phyloP scores from a whole-genome alignment of 35 echinoderm and acorn worm genomes.

The Chiridota heheva region DNA sequence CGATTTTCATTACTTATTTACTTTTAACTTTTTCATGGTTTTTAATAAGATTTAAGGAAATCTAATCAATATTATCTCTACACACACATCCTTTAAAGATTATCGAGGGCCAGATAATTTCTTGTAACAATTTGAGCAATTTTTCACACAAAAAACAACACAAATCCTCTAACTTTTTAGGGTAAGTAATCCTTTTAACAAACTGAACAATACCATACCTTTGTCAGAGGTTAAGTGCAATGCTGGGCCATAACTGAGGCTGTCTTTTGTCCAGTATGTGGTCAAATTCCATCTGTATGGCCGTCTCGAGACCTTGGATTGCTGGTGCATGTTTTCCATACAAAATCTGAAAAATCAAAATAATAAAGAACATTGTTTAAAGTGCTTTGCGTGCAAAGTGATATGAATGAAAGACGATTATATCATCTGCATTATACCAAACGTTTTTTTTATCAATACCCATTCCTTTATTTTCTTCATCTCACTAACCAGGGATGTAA shows the following conservation, averaged over 20 bases:
- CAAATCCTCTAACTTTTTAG: too few species aligned
- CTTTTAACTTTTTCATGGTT: too few species aligned
- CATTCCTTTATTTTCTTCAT: background rate
- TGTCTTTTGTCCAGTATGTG: conserved; percentile 63
- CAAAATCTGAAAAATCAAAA: conserved; percentile 51
- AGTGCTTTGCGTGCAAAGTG: background rate
- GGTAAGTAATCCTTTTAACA: too few species aligned
- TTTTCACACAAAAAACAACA: too few species aligned
- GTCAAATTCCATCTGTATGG: conserved; percentile 93
- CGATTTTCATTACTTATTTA: too few species aligned
- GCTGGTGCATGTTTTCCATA: conserved; percentile 74
- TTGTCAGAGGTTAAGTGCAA: conserved; percentile 69
- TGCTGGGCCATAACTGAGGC: conserved; percentile 75
- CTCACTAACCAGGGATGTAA: background rate
- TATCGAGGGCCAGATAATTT: too few species aligned
- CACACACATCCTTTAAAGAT: too few species aligned
- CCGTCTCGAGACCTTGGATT: conserved; percentile 88
- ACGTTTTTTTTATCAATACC: background rate
- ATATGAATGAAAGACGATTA: background rate
- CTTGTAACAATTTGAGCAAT: too few species aligned
- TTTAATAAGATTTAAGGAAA: too few species aligned
- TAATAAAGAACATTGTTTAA: background rate
- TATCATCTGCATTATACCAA: background rate
- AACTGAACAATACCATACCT: too few species aligned
- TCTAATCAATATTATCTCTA: too few species aligned